Base-by-base conservation (phyloP, 1,140 invertebrate species). In the Teleopsis dalmanni region DNA sequence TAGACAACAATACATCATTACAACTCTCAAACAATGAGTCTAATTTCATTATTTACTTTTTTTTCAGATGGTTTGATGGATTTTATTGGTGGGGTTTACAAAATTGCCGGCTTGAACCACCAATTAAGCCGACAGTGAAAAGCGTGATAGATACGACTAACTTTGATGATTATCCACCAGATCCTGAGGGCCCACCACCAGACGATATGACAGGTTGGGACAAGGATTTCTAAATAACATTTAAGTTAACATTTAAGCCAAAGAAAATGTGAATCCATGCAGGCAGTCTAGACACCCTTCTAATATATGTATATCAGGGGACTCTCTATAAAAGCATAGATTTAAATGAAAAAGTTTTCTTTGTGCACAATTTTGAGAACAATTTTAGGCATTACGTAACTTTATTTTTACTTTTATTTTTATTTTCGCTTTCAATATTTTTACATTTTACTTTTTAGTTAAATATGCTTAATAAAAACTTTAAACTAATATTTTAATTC, bases 41-140 rank as follows among this genome's bases (percentile, higher is more conserved):
- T 33, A 21, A 21, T 38, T n/a, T 19, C 19, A 19, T 26, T 26
- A 27, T 14, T 42, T 36, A 14, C 14, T 25, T 11, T 1, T 57
- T 58, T 73, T 78, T 13, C 60, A 95, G 92, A 74, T 99, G 95
- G 96, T 99, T 99, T 72, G 95, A 99, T 72, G 95, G 96, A 29
- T 99, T 99, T 73, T 97, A 99, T 71, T 99, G 96, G 96, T 95
- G 98, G 78, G 96, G 95, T 19, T 74, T 99, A 13, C 78, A 85
- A 40, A 83, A 84, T 56, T 77, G 88, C 57, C 91, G 89, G 0
- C 72, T 99, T 9, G 86, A 86, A 45, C 89, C 96, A n/a, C 96
- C 96, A 2, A 95, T 98, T 49, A 79, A 87, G 51, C 95, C 95
- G 5, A 77, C 83, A 57, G 89, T 98, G 8, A 79, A 82, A 54